Percentiles rank a stretch among this genome's conserved stretches.
phyloP scores from a whole-genome alignment of 2,888 invertebrate genomes.

The Clostera curtula region DNA sequence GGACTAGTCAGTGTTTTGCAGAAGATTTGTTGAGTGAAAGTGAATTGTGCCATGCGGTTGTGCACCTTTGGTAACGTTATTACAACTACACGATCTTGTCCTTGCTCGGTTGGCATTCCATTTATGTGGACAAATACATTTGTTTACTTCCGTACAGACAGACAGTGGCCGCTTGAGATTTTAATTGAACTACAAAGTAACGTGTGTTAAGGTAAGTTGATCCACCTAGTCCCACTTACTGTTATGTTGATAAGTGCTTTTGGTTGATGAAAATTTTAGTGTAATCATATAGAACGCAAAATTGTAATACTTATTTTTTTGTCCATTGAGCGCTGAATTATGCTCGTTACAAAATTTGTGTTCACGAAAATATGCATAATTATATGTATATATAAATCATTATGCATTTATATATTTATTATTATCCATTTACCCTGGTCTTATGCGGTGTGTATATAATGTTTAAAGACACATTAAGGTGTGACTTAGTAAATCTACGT shows the following conservation, averaged over 20 bases:
- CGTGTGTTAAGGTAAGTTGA: conserved; percentile 20
- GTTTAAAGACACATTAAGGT: too few species aligned
- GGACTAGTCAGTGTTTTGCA: conserved; percentile 25
- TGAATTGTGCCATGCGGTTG: conserved; percentile 44
- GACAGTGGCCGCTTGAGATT: conserved; percentile 14
- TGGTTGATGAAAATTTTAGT: neutral
- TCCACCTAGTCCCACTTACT: too few species aligned
- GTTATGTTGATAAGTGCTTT: neutral
- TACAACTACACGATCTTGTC: conserved; percentile 36
- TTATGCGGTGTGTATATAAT: too few species aligned
- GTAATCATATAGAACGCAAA: too few species aligned
- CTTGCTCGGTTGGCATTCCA: conserved; percentile 55
- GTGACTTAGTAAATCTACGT: too few species aligned
- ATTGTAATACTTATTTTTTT: too few species aligned
- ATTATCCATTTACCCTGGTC: too few species aligned
- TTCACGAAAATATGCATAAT: too few species aligned
- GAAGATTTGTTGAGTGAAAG: conserved; percentile 48
- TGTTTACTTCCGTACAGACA: conserved; percentile 36
- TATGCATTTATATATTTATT: too few species aligned
- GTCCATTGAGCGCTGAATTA: too few species aligned
- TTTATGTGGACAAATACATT: conserved; percentile 40
- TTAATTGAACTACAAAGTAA: conserved; percentile 3
- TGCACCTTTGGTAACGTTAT: conserved; percentile 37
- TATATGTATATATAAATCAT: too few species aligned
- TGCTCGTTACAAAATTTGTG: too few species aligned